Percentiles rank a stretch among this genome's conserved stretches.
Conservation (phyloP, 2,888 invertebrate genomes). For the Molorchus minor region DNA sequence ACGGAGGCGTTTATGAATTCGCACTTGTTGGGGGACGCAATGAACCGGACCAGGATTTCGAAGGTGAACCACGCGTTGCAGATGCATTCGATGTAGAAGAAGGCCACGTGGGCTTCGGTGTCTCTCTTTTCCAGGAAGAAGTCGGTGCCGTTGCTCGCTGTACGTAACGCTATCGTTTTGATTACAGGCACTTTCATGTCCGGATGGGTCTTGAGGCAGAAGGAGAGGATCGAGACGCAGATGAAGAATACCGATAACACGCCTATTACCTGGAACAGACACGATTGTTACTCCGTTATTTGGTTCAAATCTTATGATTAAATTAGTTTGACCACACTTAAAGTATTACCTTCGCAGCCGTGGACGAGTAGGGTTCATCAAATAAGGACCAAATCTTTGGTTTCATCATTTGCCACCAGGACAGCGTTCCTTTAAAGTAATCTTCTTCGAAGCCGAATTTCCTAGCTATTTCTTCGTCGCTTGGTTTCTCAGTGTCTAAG, state of each 20-base stretch:
- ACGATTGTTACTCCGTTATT: neutral
- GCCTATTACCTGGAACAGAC: conserved; percentile 96
- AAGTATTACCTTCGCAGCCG: conserved; percentile 93
- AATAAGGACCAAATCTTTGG: conserved; percentile 99
- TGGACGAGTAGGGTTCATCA: conserved; percentile 99
- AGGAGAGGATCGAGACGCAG: conserved; percentile 98
- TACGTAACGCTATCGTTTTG: conserved; percentile 80
- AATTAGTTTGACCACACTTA: neutral
- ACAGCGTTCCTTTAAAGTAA: conserved; percentile 87
- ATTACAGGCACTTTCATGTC: conserved; percentile 95
- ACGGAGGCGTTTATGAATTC: conserved; percentile 94
- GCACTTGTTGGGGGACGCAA: conserved; percentile 92
- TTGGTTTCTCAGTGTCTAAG: conserved; percentile 96
- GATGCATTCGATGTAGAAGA: conserved; percentile 98
- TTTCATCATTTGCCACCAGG: conserved; percentile 97
- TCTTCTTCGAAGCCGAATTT: conserved; percentile 98
- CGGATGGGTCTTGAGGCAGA: conserved; percentile 99
- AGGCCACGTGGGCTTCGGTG: conserved; percentile 96
- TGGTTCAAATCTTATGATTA: neutral
- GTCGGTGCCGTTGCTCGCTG: conserved; percentile 76
- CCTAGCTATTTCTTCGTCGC: conserved; percentile 96
- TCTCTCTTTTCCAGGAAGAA: conserved; percentile 90
- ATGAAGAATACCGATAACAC: conserved; percentile 99
- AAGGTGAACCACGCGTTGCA: conserved; percentile 99
- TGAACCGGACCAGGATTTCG: conserved; percentile 86